A percentile compares a stretch with the other conserved stretches of the same genome.
These are phyloP conservation scores for Pycnonotus jocosus DNA, from an alignment of 2,113 vertebrate genomes.

Conservation along the genomic window DNA sequence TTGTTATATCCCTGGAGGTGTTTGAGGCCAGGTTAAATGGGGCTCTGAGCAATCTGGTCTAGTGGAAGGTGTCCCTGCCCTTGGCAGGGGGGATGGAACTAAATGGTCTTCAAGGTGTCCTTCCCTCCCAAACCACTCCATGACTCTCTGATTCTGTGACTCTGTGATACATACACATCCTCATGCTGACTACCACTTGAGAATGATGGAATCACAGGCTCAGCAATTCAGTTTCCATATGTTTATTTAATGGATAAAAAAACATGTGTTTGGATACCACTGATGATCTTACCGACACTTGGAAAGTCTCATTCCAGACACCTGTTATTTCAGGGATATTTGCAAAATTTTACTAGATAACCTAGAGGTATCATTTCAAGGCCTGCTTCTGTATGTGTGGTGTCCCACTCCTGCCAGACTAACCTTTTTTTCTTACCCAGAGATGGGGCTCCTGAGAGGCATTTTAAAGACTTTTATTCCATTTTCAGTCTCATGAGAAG, in stretches of 20 bases:
- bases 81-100: neutral
- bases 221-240: neutral
- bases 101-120: neutral
- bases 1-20: neutral
- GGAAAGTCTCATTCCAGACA: neutral
- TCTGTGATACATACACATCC: neutral
- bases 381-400: neutral
- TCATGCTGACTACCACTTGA: neutral
- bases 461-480: neutral
- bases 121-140: neutral
- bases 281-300: neutral
- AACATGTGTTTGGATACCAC: neutral
- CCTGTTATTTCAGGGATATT: neutral
- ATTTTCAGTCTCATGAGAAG: neutral
- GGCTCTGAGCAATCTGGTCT: neutral
- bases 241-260: neutral
- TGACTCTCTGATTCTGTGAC: neutral
- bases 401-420: neutral
- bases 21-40: neutral
- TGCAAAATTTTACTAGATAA: neutral
- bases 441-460: neutral
- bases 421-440: neutral
- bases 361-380: neutral
- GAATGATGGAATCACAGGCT: neutral
- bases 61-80: neutral